A percentile compares a stretch with the other conserved stretches of the same genome.
These are phyloP conservation scores for Rhegmatorhina hoffmannsi DNA, from an alignment of 2,113 vertebrate genomes.

Conservation along the genomic window DNA sequence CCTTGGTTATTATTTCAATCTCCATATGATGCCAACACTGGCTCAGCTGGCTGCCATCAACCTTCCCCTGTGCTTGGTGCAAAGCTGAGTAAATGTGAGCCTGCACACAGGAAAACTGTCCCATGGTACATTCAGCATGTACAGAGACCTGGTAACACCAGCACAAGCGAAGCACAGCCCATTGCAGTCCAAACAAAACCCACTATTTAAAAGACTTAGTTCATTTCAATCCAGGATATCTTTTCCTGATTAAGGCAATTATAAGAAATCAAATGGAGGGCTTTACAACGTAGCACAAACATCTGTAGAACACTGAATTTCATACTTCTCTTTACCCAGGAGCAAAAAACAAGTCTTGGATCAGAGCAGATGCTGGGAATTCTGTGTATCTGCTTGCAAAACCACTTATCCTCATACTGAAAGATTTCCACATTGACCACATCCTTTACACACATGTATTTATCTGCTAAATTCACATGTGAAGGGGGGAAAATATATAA, in stretches of 20 bases:
- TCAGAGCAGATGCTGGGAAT: neutral
- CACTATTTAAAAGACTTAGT: accelerated
- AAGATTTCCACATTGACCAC: neutral
- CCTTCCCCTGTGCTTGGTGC: neutral
- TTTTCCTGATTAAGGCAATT: neutral
- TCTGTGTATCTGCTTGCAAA: neutral
- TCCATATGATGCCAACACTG: neutral
- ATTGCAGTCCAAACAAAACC: neutral
- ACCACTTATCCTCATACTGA: neutral
- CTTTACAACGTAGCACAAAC: neutral
- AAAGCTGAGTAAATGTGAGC: neutral
- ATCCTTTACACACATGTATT: neutral
- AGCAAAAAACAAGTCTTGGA: neutral
- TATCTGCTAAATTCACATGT: neutral
- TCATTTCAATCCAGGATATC: neutral
- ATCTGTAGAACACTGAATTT: neutral
- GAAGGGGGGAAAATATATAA: neutral
- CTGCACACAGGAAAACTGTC: neutral
- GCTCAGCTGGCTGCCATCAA: neutral
- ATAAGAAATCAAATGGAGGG: neutral
- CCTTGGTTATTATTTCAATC: neutral
- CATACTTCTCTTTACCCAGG: neutral
- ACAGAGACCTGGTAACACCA: neutral
- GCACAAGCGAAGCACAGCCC: neutral
- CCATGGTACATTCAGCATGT: accelerated